These are phyloP conservation scores for Dicranocentrus wangi DNA, from an alignment of 2,888 invertebrate genomes.

Conservation along the genomic window DNA sequence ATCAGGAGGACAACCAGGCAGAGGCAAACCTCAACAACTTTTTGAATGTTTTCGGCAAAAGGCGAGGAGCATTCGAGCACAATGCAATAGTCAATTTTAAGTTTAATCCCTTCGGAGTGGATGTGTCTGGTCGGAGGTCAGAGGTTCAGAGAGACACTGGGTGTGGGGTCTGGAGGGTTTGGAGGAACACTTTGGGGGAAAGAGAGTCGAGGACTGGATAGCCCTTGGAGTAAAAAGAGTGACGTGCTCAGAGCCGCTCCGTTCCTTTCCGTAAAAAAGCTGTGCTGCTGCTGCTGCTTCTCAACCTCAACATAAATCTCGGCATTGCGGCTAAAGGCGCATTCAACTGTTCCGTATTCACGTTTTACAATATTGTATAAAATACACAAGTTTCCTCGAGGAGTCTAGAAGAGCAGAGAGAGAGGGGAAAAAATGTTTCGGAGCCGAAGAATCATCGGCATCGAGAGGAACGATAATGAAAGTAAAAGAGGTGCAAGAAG, in stretches of 20 bases:
- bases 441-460: too few species aligned
- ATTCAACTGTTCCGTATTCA: not conserved
- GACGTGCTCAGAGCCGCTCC: slow-evolving; percentile 3
- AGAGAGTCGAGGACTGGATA: not conserved
- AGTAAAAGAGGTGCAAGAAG: too few species aligned
- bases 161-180: not conserved
- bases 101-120: not conserved
- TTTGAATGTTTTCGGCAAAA: slow-evolving; percentile 17
- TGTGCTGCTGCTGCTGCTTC: not conserved
- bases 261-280: not conserved
- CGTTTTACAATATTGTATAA: not conserved
- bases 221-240: slow-evolving; percentile 7
- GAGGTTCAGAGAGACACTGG: not conserved
- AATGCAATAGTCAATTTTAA: not conserved
- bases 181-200: not conserved
- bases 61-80: not conserved
- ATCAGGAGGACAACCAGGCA: not conserved
- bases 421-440: too few species aligned
- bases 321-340: slow-evolving; percentile 6
- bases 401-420: too few species aligned
- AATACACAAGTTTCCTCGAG: not conserved
- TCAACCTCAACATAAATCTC: not conserved
- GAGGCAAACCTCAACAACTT: slow-evolving; percentile 12
- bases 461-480: too few species aligned
- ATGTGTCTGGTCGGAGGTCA: not conserved